Base-by-base conservation (phyloP, 2,888 invertebrate species). In the Syrista parreyssii region DNA sequence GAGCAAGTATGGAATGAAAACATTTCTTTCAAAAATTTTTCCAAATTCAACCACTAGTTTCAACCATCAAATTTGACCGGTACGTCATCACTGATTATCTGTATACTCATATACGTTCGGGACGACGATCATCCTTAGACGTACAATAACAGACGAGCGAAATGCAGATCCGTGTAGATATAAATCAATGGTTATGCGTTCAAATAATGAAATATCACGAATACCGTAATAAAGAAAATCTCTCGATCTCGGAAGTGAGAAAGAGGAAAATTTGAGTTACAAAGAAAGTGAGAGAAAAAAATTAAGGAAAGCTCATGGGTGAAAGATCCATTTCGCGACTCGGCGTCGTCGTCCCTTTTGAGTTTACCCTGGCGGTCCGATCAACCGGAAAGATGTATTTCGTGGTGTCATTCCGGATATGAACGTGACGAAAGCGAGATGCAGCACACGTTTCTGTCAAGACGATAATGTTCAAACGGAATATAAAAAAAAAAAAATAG, bases 401-500 rank as follows among this genome's bases (percentile, higher is more conserved):
- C 55, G 55, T 55, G 55, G 55, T 55, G 55, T 55, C 55, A 55
- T 55, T 55, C 71, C 32, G 33, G 71, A 71, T 33, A 30, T 33
- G 74, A 74, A 36, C n/a, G 35, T 36, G 36, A 74, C 32, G 15
- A 36, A 74, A 74, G 78, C 33, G 77, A 55, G 55, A 77, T 79
- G 80, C 80, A 79, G 78, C 79, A 76, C 69, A 79, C 77, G 77
- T 32, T 80, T 77, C 75, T 72, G 77, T 75, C 78, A 71, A 76
- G 75, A 71, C 76, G 78, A 81, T 75, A 76, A 33, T n/a, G 68
- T 68, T 75, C 77, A 40, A 79, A 77, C 74, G 68, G 34, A 76
- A 73, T 71, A 78, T 78, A 78, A 75, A 78, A 72, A 35, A 75
- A 78, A 72, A 35, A 72, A 74, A 74, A 36, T 80, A 81, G 77